phyloP scores from a whole-genome alignment of 2,797 vertebrate species.

The Sylvia borin region DNA sequence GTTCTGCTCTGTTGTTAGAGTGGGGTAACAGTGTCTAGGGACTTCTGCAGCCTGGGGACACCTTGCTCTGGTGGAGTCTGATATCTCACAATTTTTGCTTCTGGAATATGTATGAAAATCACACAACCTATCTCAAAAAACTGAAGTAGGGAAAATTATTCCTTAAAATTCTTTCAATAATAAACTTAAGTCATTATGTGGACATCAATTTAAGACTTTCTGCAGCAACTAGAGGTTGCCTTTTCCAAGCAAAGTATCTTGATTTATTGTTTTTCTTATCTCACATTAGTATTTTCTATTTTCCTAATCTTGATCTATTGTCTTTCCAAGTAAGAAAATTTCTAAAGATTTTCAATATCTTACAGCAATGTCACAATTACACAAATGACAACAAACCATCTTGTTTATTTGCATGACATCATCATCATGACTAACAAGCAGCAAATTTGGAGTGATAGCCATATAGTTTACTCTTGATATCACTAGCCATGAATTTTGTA shows the following conservation, averaged over 20 bases:
- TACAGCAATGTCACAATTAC: constrained; percentile 12
- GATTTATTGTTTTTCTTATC: neutral
- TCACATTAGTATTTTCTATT: neutral
- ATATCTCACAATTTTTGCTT: neutral
- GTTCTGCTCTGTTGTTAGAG: neutral
- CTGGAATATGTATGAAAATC: neutral
- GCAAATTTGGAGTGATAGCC: neutral
- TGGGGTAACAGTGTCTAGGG: neutral
- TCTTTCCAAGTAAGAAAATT: neutral
- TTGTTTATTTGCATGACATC: neutral
- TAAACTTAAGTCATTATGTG: neutral
- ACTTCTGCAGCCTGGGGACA: neutral
- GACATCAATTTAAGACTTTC: neutral
- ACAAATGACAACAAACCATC: neutral
- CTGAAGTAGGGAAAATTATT: neutral
- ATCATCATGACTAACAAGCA: neutral
- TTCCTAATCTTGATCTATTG: constrained; percentile 4
- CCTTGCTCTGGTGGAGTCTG: neutral
- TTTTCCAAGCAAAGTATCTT: neutral
- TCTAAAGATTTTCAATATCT: constrained; percentile 27
- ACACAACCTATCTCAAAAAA: neutral
- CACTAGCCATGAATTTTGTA: neutral
- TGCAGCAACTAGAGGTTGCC: neutral
- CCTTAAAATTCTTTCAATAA: neutral
- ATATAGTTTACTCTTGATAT: neutral